Base-by-base conservation (phyloP, 1,140 invertebrate genomes). In the Bursaphelenchus mucronatus region DNA sequence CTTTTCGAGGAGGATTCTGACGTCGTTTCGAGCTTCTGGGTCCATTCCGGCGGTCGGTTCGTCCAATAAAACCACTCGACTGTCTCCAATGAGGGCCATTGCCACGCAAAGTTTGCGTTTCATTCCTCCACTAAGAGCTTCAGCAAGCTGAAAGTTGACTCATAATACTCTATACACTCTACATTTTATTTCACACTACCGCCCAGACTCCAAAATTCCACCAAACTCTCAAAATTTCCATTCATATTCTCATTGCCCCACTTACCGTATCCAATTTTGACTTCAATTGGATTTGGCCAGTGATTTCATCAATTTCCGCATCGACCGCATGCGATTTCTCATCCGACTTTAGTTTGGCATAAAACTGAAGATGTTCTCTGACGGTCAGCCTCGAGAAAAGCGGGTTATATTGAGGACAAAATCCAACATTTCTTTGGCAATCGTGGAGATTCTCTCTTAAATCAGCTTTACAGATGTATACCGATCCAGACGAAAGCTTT, bases 371-470 rank as follows among this genome's bases (percentile, higher is more conserved):
- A 82, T 96, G 92, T 82, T 97, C 90, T 21, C 85, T 83, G 0
- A 94, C 92, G 17, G 89, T 94, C 49, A 96, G 84, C 71, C 90
- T 88, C 61, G 90, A 88, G 81, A 95, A 95, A 1, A 96, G 85
- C 63, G 96, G 88, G 82, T 96, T 91, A 80, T 94, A 90, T 82
- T 97, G 94, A 10, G 93, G 93, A 83, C 94, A 97, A 8, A 91
- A 84, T 0, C 92, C 91, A 0, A 92, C 82, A 86, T 89, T 41
- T 56, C 58, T 45, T 13, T 77, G 69, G 45, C 71, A 73, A 30
- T 71, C 63, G n/a, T 44, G 10, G 15, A 75, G 50, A 52, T 76
- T 65, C 3, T 62, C 54, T 41, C 46, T 47, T 21, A 73, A 40
- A 10, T 56, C 44, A 30, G 68, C 41, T 6, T 63, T 51, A 45